Evolutionary conservation across 1,140 invertebrate species (phyloP).

Genomic region (Microplitis mediator): DNA sequence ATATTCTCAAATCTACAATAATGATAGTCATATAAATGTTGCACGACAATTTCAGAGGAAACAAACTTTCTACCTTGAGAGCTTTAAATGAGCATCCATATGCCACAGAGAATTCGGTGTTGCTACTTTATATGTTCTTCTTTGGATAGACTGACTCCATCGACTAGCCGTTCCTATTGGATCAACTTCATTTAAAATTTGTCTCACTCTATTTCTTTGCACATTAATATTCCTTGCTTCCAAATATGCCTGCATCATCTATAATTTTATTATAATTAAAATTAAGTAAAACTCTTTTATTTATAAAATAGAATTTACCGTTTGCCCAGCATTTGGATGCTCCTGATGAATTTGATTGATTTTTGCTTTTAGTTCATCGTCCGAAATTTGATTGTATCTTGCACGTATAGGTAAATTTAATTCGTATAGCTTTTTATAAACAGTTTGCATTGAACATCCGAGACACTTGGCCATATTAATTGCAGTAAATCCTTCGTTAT

Average conservation of each 20-base stretch:
- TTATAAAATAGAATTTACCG: neutral
- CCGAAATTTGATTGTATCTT: neutral
- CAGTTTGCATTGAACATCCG: neutral
- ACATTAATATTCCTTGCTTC: neutral
- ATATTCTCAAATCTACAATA: too few relatives aligned
- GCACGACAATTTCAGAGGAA: too few relatives aligned
- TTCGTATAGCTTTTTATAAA: neutral
- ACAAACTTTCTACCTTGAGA: slow-evolving; percentile 3
- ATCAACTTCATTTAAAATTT: neutral
- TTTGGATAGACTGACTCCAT: slow-evolving; percentile 6
- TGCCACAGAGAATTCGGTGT: slow-evolving; percentile 2
- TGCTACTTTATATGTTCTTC: slow-evolving; percentile 7
- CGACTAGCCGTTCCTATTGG: neutral
- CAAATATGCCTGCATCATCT: neutral
- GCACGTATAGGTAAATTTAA: neutral
- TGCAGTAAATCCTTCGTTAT: neutral
- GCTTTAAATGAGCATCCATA: slow-evolving; percentile 6
- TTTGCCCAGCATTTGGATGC: neutral
- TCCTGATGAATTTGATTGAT: neutral
- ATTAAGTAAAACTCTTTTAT: neutral
- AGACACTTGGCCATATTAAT: neutral
- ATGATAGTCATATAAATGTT: too few relatives aligned
- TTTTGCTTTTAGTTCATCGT: neutral
- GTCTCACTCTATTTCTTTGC: neutral
- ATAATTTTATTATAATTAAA: neutral